These are phyloP conservation scores for Etheostoma perlongum DNA, from an alignment of 2,797 vertebrate species.

Conservation along the genomic window DNA sequence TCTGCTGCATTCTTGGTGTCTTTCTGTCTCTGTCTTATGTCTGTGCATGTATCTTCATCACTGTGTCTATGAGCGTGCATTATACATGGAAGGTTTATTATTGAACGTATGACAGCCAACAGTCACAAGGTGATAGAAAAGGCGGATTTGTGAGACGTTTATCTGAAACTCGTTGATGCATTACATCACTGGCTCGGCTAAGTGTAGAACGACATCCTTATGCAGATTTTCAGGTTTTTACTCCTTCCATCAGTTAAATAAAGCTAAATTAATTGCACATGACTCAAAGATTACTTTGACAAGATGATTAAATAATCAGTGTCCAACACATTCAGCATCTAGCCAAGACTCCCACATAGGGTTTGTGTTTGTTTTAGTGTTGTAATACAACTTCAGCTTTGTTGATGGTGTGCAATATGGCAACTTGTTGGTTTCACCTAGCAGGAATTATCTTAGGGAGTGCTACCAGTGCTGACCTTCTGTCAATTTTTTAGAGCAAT, in stretches of 20 bases:
- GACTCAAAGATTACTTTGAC: slow-evolving; percentile 1
- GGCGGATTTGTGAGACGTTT: neutral
- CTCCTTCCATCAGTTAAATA: slow-evolving; percentile 1
- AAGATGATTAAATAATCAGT: slow-evolving; percentile 7
- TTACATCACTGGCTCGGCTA: neutral
- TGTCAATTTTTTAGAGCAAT: slow-evolving; percentile 24
- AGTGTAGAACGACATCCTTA: neutral
- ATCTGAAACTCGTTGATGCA: neutral
- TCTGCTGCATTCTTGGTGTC: slow-evolving; percentile 24
- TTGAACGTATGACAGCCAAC: neutral
- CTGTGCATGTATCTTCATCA: neutral
- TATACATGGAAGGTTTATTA: neutral
- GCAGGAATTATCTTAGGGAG: slow-evolving; percentile 8
- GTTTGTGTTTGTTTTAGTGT: slow-evolving; percentile 7
- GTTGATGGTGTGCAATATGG: neutral
- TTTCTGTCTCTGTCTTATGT: slow-evolving; percentile 25
- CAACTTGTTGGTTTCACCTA: slow-evolving; percentile 10
- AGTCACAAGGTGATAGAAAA: neutral
- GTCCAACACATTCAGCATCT: slow-evolving; percentile 11
- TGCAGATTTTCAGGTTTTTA: neutral
- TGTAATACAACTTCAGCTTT: neutral
- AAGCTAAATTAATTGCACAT: neutral
- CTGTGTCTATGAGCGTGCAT: neutral
- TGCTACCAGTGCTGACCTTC: slow-evolving; percentile 13
- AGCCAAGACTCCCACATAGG: slow-evolving; percentile 12